Percentiles rank a stretch among this genome's conserved stretches.
Conservation (phyloP, 2,797 vertebrate genomes). For the Poecilia wingei region DNA sequence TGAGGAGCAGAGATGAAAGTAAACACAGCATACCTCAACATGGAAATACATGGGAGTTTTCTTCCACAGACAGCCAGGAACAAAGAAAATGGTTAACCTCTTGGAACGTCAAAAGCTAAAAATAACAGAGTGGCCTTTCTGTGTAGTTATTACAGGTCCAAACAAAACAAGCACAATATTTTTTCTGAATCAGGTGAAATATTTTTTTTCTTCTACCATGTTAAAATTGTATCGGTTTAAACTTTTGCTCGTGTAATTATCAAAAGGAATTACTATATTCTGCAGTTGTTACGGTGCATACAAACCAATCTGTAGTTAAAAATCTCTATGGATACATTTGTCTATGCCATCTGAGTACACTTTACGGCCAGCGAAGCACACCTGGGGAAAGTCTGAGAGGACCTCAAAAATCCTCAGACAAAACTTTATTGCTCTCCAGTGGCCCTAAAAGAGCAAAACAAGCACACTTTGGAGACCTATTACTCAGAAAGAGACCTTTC, state of each 20-base stretch:
- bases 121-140: conserved; percentile 49
- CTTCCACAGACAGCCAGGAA: conserved; percentile 45
- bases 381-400: conserved; percentile 70
- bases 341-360: conserved; percentile 40
- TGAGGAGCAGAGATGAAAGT: conserved; percentile 69
- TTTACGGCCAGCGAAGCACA: conserved; percentile 75
- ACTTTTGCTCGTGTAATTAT: conserved; percentile 5
- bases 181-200: conserved; percentile 51
- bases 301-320: conserved; percentile 44
- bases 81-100: conserved; percentile 74
- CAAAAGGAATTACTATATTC: conserved; percentile 11
- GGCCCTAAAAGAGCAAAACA: conserved; percentile 79
- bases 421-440: conserved; percentile 74
- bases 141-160: conserved; percentile 51
- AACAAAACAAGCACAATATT: conserved; percentile 54
- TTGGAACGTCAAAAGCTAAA: conserved; percentile 48
- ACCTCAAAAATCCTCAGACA: conserved; percentile 65
- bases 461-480: conserved; percentile 81
- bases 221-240: conserved; percentile 7
- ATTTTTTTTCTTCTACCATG: conserved; percentile 7
- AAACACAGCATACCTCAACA: conserved; percentile 69
- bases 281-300: conserved; percentile 10
- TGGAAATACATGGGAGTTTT: conserved; percentile 61
- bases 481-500: conserved; percentile 80
- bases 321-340: conserved; percentile 51